Base-by-base conservation (phyloP, 2,888 invertebrate genomes). In the Gymnoscelis rufifasciata region DNA sequence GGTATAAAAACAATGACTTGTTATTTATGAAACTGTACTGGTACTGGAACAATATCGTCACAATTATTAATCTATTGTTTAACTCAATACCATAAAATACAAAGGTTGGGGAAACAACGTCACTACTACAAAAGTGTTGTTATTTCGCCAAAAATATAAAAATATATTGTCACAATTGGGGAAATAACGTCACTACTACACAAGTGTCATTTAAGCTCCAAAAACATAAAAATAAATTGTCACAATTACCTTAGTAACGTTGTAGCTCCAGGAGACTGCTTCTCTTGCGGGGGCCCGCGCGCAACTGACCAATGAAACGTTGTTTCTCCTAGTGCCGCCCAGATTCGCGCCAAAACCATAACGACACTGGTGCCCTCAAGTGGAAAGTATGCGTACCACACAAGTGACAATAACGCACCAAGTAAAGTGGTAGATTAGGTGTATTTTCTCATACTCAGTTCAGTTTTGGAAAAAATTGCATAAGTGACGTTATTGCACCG, bases 301-400 rank as follows among this genome's bases (percentile, higher is more conserved):
- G 38, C 38, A 39, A 48, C 47, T 43, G 43, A 43, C 43, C 43
- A 48, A 48, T 48, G 15, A 38, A 43, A 43, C 39, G 42, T 47
- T 43, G 42, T 47, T 41, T 42, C 30, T 41, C 35, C 42, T 28
- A 47, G 30, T 37, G 41, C 11, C 35, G 29, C 11, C 24, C 23
- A 37, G 37, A 26, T 37, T 37, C 38, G 33, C 28, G 28, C 45
- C 28, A 47, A 35, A 47, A 41, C 40, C 40, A 37, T 30, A 40
- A 46, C 31, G 46, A 39, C 46, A 46, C 40, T 36, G 11, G 8
- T 36, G 29, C 46, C 37, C 39, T 46, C 45, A 39, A 29, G 39
- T 30, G 38, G 33, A 45, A 39, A 38, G 38, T 38, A 38, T 27
- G 27, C 12, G 38, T 38, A 47, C 43, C 37, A 47, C 43, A 38